Base-by-base conservation (phyloP, 2,797 vertebrate genomes). In the Chiroxiphia lanceolata region DNA sequence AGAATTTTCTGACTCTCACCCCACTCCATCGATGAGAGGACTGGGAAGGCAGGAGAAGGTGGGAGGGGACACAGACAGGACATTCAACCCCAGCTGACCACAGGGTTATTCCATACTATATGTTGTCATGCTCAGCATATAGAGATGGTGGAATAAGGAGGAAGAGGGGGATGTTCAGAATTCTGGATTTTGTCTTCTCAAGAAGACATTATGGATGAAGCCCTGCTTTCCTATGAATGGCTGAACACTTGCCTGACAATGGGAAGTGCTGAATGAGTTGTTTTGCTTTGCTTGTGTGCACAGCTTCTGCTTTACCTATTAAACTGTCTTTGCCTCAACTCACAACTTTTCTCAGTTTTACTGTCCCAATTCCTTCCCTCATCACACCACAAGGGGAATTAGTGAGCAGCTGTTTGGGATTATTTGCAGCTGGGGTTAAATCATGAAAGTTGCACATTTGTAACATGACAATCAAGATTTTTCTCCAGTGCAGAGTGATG, bases 251-350 rank as follows among this genome's bases (percentile, higher is more conserved):
- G 13, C 15, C 34, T 68, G 18, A 17, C 34, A 57, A 44, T 4
- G 33, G 21, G 26, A 69, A 69, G 13, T 14, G 26, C 15, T 17
- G 40, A 75, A 27, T 19, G 4, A 48, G 48, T 33, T 54, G 34
- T 33, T 54, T 47, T 69, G 34, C 19, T 61, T 63, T 76, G 10
- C 5, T 69, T 0, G 0, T 56, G 18, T 34, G 18, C 31, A 23
- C 36, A 19, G 12, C 26, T 69, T 61, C 48, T 82, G 21, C 22
- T 68, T 69, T 61, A 36, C 11, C 48, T 36, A 5, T 69, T 61
- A 42, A 82, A 61, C 21, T 27, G 15, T 33, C 15, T 82, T 60
- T 75, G 34, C 12, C 8, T 36, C 13, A 61, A 27, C 10, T 33
- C 34, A 17, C 4, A 0, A 8, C 8, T 40, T 61, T 75, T 69